Conservation (phyloP, 2,797 vertebrate species). For the Notamacropus eugenii region DNA sequence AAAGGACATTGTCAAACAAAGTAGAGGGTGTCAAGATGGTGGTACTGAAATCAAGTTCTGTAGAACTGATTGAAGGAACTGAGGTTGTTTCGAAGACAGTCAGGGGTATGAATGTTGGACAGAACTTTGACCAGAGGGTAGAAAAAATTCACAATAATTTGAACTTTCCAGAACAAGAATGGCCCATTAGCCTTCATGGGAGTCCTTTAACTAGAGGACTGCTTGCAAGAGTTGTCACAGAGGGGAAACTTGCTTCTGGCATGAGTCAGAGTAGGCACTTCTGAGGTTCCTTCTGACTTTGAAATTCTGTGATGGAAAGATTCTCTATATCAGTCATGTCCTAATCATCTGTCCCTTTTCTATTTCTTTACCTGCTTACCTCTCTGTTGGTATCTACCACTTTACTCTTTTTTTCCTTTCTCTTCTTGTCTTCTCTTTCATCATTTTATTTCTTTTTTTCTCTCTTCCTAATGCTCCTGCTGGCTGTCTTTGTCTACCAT, state of each 20-base stretch:
- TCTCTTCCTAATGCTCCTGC: not conserved
- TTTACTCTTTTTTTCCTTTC: not conserved
- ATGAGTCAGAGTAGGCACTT: not conserved
- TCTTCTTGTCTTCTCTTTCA: not conserved
- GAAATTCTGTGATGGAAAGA: not conserved
- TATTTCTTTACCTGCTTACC: not conserved
- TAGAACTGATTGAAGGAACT: not conserved
- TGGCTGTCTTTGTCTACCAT: not conserved
- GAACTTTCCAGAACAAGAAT: not conserved
- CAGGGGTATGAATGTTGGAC: not conserved
- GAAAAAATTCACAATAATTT: not conserved
- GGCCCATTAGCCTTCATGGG: not conserved
- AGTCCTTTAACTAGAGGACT: not conserved
- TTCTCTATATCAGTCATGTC: not conserved
- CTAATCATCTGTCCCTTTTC: not conserved
- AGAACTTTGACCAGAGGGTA: not conserved
- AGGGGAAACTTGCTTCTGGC: not conserved
- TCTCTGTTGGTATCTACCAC: not conserved
- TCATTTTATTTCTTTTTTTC: not conserved
- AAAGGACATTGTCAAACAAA: not conserved
- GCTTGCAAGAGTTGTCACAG: not conserved
- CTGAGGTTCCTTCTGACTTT: not conserved
- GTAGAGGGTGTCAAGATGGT: not conserved
- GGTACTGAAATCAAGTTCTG: not conserved
- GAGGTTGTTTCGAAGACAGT: not conserved